Conservation (phyloP, 2,888 invertebrate genomes). For the Scotopteryx bipunctaria region DNA sequence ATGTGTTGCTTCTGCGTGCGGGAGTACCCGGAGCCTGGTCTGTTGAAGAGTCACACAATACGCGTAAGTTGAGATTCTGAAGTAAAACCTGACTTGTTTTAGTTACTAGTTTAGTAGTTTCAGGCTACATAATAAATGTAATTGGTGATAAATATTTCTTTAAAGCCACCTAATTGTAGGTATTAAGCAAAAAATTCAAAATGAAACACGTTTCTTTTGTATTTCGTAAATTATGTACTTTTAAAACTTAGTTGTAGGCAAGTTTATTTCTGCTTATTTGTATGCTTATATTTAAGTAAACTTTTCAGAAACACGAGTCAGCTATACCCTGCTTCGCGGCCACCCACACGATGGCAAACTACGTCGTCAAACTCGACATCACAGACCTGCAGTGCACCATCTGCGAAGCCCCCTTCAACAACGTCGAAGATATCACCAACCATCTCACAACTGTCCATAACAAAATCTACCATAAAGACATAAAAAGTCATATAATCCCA, state of each 20-base stretch:
- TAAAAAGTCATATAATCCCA: constrained; percentile 53
- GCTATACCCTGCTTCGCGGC: constrained; percentile 32
- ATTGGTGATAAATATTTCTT: too few relatives aligned
- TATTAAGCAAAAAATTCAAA: too few relatives aligned
- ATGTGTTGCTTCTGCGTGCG: constrained; percentile 52
- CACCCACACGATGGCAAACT: constrained; percentile 38
- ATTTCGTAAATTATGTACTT: too few relatives aligned
- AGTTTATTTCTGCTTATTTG: too few relatives aligned
- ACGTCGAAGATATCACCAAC: constrained; percentile 42
- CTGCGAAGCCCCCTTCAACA: constrained; percentile 40
- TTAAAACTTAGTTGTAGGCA: too few relatives aligned
- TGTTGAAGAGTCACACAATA: constrained; percentile 50
- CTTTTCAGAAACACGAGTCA: constrained; percentile 34
- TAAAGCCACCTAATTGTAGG: too few relatives aligned
- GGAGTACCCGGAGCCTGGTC: constrained; percentile 42
- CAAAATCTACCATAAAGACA: constrained; percentile 41
- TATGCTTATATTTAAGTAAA: too few relatives aligned
- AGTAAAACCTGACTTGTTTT: too few relatives aligned
- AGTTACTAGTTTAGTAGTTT: too few relatives aligned
- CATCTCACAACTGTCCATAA: constrained; percentile 49
- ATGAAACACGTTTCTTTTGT: too few relatives aligned
- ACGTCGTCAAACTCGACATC: constrained; percentile 57
- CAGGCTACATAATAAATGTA: too few relatives aligned
- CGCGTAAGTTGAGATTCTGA: constrained; percentile 26
- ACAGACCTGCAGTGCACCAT: constrained; percentile 51